These are phyloP conservation scores for Paralichthys olivaceus DNA, from an alignment of 2,113 vertebrate genomes.

Conservation along the genomic window DNA sequence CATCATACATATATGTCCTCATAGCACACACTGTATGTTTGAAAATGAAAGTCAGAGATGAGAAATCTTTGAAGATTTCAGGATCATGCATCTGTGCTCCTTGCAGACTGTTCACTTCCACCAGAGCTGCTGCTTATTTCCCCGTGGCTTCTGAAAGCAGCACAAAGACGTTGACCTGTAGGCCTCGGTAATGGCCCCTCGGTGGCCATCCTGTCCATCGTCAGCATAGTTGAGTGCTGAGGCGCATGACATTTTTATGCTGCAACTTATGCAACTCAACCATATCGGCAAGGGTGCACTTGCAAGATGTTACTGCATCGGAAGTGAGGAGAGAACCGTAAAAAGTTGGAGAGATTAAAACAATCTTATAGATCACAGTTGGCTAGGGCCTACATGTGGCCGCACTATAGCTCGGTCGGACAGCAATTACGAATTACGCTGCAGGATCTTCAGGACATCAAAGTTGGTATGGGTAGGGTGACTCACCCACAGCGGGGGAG, in stretches of 20 bases:
- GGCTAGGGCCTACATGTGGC: conserved; percentile 35
- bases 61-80: conserved; percentile 52
- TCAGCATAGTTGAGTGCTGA: conserved; percentile 52
- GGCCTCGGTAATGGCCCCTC: conserved; percentile 64
- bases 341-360: conserved; percentile 52
- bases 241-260: conserved; percentile 68
- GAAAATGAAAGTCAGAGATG: conserved; percentile 45
- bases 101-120: conserved; percentile 18
- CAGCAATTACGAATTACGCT: conserved; percentile 67
- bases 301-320: conserved; percentile 59
- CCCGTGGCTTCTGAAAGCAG: conserved; percentile 42
- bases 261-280: conserved; percentile 60
- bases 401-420: conserved; percentile 22
- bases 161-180: conserved; percentile 56
- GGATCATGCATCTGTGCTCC: conserved; percentile 49
- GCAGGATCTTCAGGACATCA: conserved; percentile 72
- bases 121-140: conserved; percentile 39
- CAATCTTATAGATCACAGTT: conserved; percentile 39
- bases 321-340: conserved; percentile 57
- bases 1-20: conserved; percentile 54
- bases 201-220: conserved; percentile 64
- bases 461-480: conserved; percentile 69
- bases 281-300: conserved; percentile 49
- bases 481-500: conserved; percentile 63
- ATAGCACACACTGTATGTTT: conserved; percentile 32